Percentiles rank a stretch among this genome's conserved stretches.
These are phyloP conservation scores for Ctenomys sociabilis DNA, from an alignment of 2,113 vertebrate genomes.

Conservation along the genomic window DNA sequence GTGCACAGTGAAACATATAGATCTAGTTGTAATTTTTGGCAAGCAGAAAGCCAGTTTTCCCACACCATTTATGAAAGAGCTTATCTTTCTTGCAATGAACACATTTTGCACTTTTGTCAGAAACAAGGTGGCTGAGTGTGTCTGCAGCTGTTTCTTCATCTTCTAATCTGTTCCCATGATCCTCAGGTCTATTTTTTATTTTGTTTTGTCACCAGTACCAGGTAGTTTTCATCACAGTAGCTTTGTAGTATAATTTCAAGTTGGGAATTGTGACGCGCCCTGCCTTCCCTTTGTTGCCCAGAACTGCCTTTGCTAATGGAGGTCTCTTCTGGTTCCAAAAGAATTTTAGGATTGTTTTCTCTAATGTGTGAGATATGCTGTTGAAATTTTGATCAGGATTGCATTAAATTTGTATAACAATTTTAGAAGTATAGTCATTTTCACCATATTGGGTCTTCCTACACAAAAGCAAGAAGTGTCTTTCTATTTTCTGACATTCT, in stretches of 20 bases:
- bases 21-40: neutral
- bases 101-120: neutral
- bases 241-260: neutral
- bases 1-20: neutral
- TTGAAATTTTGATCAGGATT: neutral
- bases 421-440: neutral
- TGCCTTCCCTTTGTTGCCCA: too few relatives aligned
- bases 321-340: neutral
- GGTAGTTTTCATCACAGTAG: neutral
- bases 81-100: neutral
- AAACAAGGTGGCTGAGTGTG: neutral
- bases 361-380: neutral
- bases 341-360: neutral
- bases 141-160: neutral
- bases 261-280: neutral
- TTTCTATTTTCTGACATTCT: neutral
- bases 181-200: neutral
- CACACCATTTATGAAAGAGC: neutral
- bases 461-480: neutral
- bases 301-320: too few relatives aligned
- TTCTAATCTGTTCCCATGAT: neutral
- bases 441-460: neutral
- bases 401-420: neutral
- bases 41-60: neutral
- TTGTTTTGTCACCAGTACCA: neutral